Base-by-base conservation (phyloP, 1,140 invertebrate genomes). In the Drosophila orena region DNA sequence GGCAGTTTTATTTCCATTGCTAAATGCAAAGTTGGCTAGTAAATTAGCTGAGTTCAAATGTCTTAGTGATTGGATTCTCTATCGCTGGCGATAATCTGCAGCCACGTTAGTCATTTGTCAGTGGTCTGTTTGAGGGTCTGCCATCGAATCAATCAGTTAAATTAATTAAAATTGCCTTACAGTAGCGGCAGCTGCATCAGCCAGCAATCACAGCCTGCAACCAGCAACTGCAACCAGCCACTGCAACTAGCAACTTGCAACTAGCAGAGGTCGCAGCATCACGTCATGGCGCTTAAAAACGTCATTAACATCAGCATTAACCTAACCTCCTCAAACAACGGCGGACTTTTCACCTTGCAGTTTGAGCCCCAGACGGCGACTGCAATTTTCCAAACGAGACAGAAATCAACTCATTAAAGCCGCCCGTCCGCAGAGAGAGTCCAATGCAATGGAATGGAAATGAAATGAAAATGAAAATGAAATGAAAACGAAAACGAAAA, bases 271-370 rank as follows among this genome's bases (percentile, higher is more conserved):
- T 27, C 35, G 69, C 55, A 53, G 61, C 73, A 77, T 56, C 74
- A 74, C 79, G 79, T 78, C 66, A 81, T 83, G 74, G 74, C 79
- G 79, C 69, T 83, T 81, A 83, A 81, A 83, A 78, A 69, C 79
- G 61, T 81, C 79, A 83, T 81, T 81, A 81, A 81, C 79, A 81
- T 83, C 73, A 81, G 69, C 74, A 80, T 81, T 81, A 80, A 62
- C 77, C 77, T 79, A 81, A 78, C 57, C 77, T 68, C 77, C 71
- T 66, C 64, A 68, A 68, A 68, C 55, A 80, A 78, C 79, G 75
- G 80, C 56, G 46, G 79, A 78, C 68, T 81, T 81, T 81, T 83
- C 79, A 81, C 79, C 79, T 81, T 81, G 79, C 58, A 71, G 57
- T 40, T 15, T 64, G 22, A 37, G 46, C 37, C 44, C 24, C 27